Percentiles rank a stretch among this genome's conserved stretches.
Evolutionary conservation across 92 coral and sea anemone genomes (phyloP).

Genomic region (Zoanthus gigantus): DNA sequence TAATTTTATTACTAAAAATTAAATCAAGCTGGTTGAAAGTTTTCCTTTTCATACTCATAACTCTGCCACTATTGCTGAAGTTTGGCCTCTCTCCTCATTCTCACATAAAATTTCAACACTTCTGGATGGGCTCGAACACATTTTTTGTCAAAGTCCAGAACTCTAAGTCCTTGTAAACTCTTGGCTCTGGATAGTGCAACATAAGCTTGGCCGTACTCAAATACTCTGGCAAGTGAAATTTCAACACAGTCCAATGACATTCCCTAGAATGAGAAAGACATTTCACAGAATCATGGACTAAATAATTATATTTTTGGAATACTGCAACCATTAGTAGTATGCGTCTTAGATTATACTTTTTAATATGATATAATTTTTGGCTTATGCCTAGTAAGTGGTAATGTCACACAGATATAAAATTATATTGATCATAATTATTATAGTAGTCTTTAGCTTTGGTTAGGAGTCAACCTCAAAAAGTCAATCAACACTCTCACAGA

Average conservation of each 20-base stretch:
- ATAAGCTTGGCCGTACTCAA: constrained; percentile 97
- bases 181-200: constrained; percentile 96
- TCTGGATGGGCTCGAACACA: constrained; percentile 97
- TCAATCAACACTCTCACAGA: no score
- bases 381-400: no score
- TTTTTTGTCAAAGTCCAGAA: constrained; percentile 89
- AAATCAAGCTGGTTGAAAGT: neutral
- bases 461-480: no score
- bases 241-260: constrained; percentile 99
- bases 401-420: no score
- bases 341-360: no score
- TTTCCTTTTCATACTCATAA: constrained; percentile 23
- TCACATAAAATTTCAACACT: constrained; percentile 86
- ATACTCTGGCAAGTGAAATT: constrained; percentile 92
- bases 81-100: constrained; percentile 73
- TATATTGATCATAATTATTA: no score
- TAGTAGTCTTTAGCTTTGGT: no score
- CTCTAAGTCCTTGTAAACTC: constrained; percentile 91
- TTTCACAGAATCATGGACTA: no score
- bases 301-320: no score
- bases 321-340: no score
- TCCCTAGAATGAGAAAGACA: constrained; percentile 66
- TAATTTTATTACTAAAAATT: neutral
- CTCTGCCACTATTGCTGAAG: constrained; percentile 61
- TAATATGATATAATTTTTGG: no score